Base-by-base conservation (phyloP, 2,797 vertebrate genomes). In the Catharus ustulatus region DNA sequence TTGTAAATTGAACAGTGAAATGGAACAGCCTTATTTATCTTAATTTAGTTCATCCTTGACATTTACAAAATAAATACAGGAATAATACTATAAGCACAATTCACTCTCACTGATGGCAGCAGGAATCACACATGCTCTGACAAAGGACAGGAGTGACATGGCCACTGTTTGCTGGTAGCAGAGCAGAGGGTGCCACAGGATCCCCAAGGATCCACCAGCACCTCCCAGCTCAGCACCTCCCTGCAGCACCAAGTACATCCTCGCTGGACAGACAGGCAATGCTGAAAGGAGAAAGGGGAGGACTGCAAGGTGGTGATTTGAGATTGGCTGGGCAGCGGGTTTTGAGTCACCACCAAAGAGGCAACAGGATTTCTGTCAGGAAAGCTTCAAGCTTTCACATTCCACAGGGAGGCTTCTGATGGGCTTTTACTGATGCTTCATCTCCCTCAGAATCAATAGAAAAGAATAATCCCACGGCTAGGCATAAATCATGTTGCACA, bases 1-100 rank as follows among this genome's bases (percentile, higher is more conserved):
- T 78, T 49, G 68, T 73, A 90, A 87, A 92, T 87, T 71, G 80
- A 93, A 79, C 71, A 82, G 84, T 6, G 7, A 92, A 64, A 82
- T 5, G 49, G 69, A 94, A 51, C 62, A 68, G 87, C 66, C 69
- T 64, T 80, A 90, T 91, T 88, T 91, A 76, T 85, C 89, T 96
- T 87, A 45, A 83, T 93, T 93, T 83, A 77, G 45, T 34, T 88
- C 34, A 81, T 83, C 43, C 30, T 26, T 92, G 85, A 92, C 88
- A 87, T 90, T 88, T 90, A 84, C 29, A 91, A 93, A 95, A 93
- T 58, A 90, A 95, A 93, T 45, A 78, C 61, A n/a, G 77, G 76
- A 92, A 36, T 58, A 76, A 51, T 26, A 72, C 58, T 26, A 6
- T 4, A 26, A 71, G 40, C 40, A 80, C 71, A 68, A 61, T 17